Base-by-base conservation (phyloP, 2,113 vertebrate species). In the Deroptyus accipitrinus region DNA sequence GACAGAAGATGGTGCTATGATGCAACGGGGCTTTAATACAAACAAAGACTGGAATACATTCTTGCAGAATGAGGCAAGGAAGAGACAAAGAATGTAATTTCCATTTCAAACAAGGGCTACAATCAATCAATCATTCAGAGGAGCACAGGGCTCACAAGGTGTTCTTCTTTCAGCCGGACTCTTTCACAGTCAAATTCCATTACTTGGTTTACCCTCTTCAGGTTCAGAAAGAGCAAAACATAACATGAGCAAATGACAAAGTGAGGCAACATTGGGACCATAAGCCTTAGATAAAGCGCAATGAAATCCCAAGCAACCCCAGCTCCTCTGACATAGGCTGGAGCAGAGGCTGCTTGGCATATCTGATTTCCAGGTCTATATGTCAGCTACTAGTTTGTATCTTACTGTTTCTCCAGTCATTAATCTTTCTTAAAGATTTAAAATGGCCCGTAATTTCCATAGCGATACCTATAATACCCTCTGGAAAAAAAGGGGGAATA, bases 1-100 rank as follows among this genome's bases (percentile, higher is more conserved):
- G 17, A 9, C 94, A 72, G 62, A 23, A 79, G 52, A 37, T 7
- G 0, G 15, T 44, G 48, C 23, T 89, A 19, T 91, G 94, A 96
- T 97, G 96, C 96, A 62, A 66, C 27, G 87, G 94, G 62, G 44
- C 19, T 97, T 97, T 97, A 97, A 95, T 97, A 87, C 66, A 75
- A 92, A 92, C 84, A 73, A 88, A 64, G 76, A 66, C 77, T 39
- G 91, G 49, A 66, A 55, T 27, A 83, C 59, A 59, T 83, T 87
- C 89, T 63, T 63, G 68, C 42, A 84, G 86, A 70, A 68, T 35
- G 70, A 85, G 81, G 84, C 86, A 68, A 73, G 7, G 31, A 57
- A 85, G 66, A 68, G 70, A 73, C 77, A 86, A 86, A 84, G 80
- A 90, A 75, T 6, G 4, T 41, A 5, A 83, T 87, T 88, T 81